Evolutionary conservation across 2,113 vertebrate genomes (phyloP).

Genomic region (Acinonyx jubatus): DNA sequence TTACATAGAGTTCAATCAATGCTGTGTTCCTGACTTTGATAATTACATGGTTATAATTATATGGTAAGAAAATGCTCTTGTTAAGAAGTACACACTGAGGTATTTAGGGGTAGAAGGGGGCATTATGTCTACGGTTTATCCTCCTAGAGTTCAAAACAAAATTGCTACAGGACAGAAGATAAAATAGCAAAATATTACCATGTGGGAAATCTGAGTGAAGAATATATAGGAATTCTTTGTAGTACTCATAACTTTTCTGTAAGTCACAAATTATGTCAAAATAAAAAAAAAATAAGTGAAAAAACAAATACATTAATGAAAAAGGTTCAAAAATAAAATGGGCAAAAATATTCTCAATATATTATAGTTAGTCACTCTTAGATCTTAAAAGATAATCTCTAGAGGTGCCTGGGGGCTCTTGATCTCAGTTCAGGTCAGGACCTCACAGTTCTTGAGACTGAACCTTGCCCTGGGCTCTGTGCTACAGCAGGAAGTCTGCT

Average conservation of each 20-base stretch:
- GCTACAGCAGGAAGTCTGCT: too few relatives aligned
- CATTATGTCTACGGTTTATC: neutral
- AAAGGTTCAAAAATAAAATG: neutral
- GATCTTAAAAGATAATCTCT: constrained; percentile 13
- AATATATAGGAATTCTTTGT: neutral
- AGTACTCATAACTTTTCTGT: neutral
- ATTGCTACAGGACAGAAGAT: neutral
- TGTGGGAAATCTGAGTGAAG: neutral
- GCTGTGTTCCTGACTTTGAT: neutral
- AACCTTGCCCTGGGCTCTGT: too few relatives aligned
- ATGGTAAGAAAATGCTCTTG: neutral
- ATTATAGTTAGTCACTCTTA: neutral
- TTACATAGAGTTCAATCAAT: neutral
- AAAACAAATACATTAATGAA: neutral
- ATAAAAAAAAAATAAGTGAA: constrained; percentile 10
- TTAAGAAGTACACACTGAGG: neutral
- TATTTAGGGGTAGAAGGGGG: neutral
- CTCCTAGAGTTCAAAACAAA: neutral
- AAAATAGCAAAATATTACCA: constrained; percentile 3
- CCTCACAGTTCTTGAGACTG: too few relatives aligned
- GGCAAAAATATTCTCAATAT: neutral
- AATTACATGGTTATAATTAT: neutral
- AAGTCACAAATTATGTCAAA: constrained; percentile 23
- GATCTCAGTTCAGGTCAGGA: too few relatives aligned
- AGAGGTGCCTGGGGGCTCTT: neutral